Evolutionary conservation across 2,888 invertebrate species (phyloP).

Genomic region (Cylindroiulus punctatus): DNA sequence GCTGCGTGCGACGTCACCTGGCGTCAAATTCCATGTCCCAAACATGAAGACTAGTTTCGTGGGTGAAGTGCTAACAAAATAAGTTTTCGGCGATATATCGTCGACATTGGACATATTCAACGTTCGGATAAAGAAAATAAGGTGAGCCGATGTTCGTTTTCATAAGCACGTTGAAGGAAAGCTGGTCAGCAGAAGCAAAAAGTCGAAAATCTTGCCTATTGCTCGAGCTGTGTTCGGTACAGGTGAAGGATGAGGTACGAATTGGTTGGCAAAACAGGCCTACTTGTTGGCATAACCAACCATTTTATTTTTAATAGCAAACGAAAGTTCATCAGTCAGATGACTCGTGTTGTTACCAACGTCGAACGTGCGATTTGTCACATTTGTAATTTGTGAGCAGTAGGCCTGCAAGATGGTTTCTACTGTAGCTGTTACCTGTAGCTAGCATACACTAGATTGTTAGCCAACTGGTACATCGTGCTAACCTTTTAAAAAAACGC

Average conservation of each 20-base stretch:
- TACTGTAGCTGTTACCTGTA: background rate
- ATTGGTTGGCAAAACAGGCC: background rate
- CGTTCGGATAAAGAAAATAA: background rate
- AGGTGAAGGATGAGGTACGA: background rate
- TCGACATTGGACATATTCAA: background rate
- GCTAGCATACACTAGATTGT: no score
- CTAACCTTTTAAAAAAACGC: background rate
- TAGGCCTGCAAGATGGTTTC: background rate
- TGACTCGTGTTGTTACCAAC: background rate
- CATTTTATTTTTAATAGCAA: background rate
- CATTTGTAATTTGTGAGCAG: background rate
- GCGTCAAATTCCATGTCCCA: conserved; percentile 24
- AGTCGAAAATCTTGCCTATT: background rate
- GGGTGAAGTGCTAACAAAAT: background rate
- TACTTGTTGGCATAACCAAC: background rate
- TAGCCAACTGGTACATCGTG: background rate
- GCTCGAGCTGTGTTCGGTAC: background rate
- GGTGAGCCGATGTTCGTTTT: background rate
- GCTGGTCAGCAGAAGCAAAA: background rate
- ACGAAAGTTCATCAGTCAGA: background rate
- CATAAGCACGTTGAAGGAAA: background rate
- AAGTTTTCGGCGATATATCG: background rate
- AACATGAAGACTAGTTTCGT: background rate
- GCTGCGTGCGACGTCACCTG: conserved; percentile 15
- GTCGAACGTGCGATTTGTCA: background rate